Evolutionary conservation across 2,888 invertebrate species (phyloP), one percentile per base, ranked within the genome.

Genomic region (Brachynemurus nebulosus): DNA sequence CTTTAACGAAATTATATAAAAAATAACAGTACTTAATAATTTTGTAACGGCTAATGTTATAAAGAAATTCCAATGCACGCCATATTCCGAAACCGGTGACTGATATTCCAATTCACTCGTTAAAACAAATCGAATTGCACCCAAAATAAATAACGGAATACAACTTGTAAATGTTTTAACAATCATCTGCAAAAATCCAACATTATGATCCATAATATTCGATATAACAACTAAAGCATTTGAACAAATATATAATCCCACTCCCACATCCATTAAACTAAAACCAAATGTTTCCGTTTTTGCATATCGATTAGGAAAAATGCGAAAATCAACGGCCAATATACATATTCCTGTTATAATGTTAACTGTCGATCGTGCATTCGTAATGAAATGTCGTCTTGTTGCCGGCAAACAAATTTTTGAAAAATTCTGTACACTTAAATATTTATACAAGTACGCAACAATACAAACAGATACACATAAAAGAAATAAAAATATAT

Each of bases 51-150:
- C 91, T 45, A 99, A 66, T 0, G 95, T 96, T 52, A 93, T 80
- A 63, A 97, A 98, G 61, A 99, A 99, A 65, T 99, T 98, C 89
- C 96, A 93, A 62, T 98, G 96, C 0, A 82, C 73, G 0, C 98
- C 98, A 69, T 99, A 98, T 62, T 98, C 98, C 0, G 84, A 77
- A 0, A 86, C 76, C 61, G 91, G 86, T 55, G 86, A 83, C 45
- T 88, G 85, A 62, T 98, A 97, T 51, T 84, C 76, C 2, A 82
- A 65, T 34, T 75, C 60, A 54, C 74, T 69, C 2, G 68, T 74
- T 1, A 81, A 60, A 12, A 79, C 42, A 51, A 73, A 78, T 48
- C 88, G 70, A 0, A 66, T 66, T 2, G 76, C 47, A 1, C 86
- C 88, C 34, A 88, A 61, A 1, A 74, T 41, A 11, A 79, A 51